Evolutionary conservation across 2,888 invertebrate genomes (phyloP).

Genomic region (Cosmopolites sordidus): DNA sequence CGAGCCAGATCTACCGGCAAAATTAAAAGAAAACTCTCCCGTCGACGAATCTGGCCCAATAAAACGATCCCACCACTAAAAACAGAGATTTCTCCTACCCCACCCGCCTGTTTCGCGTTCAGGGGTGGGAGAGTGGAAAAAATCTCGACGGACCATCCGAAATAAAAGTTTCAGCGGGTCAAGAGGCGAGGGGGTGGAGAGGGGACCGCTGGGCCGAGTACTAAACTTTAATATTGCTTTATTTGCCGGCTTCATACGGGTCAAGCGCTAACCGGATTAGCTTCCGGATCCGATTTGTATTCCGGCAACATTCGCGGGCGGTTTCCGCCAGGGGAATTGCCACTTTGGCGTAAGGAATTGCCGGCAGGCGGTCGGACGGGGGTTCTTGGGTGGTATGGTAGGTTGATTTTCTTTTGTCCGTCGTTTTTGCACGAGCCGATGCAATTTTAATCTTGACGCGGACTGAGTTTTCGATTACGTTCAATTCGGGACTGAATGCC

Average conservation of each 20-base stretch:
- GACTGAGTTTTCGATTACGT: neutral
- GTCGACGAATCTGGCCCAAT: no score
- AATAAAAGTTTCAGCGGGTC: conserved; percentile 22
- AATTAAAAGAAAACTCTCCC: no score
- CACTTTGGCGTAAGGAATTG: conserved; percentile 41
- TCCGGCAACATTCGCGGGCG: conserved; percentile 31
- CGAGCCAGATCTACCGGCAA: no score
- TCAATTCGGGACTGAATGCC: neutral
- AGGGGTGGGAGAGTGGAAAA: conserved; percentile 4
- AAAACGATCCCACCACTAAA: no score
- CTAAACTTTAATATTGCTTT: conserved; percentile 52
- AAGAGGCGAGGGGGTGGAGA: neutral
- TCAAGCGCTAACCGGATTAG: conserved; percentile 49
- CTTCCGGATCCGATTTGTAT: conserved; percentile 48
- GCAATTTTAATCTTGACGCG: conserved; percentile 22
- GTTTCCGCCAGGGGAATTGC: conserved; percentile 36
- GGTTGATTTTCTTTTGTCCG: conserved; percentile 8
- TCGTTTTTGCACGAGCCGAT: conserved; percentile 2
- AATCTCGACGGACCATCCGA: conserved; percentile 17
- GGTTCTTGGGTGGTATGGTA: conserved; percentile 2
- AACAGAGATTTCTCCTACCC: no score
- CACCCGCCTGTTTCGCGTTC: no score
- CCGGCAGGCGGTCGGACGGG: conserved; percentile 10
- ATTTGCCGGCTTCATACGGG: conserved; percentile 47
- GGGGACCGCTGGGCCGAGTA: conserved; percentile 40